Base-by-base conservation (phyloP, 92 coral and sea anemone genomes). In the Hydrozoanthus gracilis region DNA sequence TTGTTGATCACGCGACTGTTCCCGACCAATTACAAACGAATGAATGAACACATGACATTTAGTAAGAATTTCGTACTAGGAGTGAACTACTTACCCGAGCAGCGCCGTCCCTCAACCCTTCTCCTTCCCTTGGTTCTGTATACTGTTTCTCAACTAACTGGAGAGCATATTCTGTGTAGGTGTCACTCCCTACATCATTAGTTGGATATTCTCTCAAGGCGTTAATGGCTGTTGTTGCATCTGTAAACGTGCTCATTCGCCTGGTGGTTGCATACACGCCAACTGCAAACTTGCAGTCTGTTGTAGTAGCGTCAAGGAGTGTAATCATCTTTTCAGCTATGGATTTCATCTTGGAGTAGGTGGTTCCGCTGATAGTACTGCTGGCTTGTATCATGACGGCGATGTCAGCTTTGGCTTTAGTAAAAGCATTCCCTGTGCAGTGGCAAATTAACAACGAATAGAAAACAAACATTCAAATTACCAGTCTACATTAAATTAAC, bases 361-460 rank as follows among this genome's bases (percentile, higher is more conserved):
- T 70, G 15, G 45, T 49, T 8, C 8, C 14, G 47, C 15, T 12
- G 8, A 70, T 9, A 44, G n/a, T 35, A 14, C 12, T 14, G 51
- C 75, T 70, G 75, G 47, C 47, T 70, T 70, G 75, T 70, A 70
- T 70, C 75, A 70, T 70, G 46, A 70, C 44, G 7, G 16, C 75
- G 14, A 72, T 5, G 54, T 72, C 77, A 70, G 75, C 75, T 70
- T 10, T 44, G 45, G 75, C 44, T 70, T 70, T 70, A 3, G 75
- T 70, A 49, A 3, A 39, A 8, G 51, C 75, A 12, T 4, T 39
- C 35, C 75, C 75, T 70, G 75, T 44, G 15, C 12, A 58, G 64
- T 8, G 64, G 15, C 64, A 58, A 58, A 9, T 27, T 27, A 27
- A 27, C 39, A 27, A 27, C 39, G 39, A 27, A 27, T 27, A 27